phyloP scores from a whole-genome alignment of 30 jellyfish, hydroid and myxozoan species.

The Cassiopea andromeda region DNA sequence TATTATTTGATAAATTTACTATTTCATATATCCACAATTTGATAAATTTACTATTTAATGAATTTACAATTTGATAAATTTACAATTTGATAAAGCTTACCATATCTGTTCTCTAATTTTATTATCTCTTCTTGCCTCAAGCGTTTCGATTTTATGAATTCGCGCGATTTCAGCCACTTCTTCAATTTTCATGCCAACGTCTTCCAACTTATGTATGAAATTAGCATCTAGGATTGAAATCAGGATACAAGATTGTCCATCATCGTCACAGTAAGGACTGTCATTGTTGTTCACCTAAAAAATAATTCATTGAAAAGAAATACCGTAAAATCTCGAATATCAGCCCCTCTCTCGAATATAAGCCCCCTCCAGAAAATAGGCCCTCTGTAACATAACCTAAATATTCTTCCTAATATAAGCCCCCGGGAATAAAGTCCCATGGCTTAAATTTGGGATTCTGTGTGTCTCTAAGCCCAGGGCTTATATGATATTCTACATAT shows the following conservation, averaged over 20 bases:
- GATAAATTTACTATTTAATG: background rate
- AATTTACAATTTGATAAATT: background rate
- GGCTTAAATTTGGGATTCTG: no score
- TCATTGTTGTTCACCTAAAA: constrained; percentile 28
- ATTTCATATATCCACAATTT: background rate
- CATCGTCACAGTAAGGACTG: constrained; percentile 73
- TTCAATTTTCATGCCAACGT: constrained; percentile 51
- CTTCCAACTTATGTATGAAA: constrained; percentile 29
- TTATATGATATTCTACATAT: no score
- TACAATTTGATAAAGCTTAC: constrained; percentile 32
- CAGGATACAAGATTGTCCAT: constrained; percentile 60
- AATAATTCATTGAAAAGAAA: background rate
- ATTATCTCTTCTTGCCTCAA: constrained; percentile 21
- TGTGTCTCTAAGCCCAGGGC: no score
- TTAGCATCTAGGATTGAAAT: constrained; percentile 56
- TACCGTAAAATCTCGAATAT: background rate
- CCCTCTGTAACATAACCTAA: no score
- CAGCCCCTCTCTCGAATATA: no score
- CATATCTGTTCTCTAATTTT: constrained; percentile 66
- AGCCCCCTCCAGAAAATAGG: no score
- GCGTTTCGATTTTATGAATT: constrained; percentile 29
- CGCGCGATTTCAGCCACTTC: constrained; percentile 46
- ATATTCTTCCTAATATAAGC: no score
- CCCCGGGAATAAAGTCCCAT: no score
- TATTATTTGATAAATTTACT: no score